phyloP scores from a whole-genome alignment of 1,140 invertebrate genomes.

The Drosophila sturtevanti region DNA sequence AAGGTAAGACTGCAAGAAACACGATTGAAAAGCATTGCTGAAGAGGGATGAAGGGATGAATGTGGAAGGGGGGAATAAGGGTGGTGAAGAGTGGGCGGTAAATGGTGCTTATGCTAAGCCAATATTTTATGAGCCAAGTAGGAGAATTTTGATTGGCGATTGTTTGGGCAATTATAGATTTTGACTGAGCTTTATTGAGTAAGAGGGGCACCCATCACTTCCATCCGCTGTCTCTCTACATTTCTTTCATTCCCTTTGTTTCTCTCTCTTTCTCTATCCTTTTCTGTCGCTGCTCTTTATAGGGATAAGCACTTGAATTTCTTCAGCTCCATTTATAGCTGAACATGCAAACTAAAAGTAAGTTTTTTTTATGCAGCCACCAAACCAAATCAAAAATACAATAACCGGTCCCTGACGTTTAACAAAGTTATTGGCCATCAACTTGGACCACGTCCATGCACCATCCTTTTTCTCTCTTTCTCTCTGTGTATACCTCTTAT shows the following conservation, averaged over 20 bases:
- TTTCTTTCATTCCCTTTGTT: background rate
- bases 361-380: conserved; percentile 55
- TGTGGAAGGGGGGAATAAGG: background rate
- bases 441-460: background rate
- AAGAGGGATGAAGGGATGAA: background rate
- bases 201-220: background rate
- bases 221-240: background rate
- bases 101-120: conserved; percentile 20
- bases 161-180: conserved; percentile 76
- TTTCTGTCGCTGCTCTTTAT: background rate
- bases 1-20: conserved; percentile 41
- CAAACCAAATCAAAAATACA: conserved; percentile 26
- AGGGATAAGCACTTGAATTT: conserved; percentile 60
- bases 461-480: too few relatives aligned
- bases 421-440: conserved; percentile 68
- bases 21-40: background rate
- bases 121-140: conserved; percentile 44
- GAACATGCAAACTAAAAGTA: conserved; percentile 76
- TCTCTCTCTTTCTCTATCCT: background rate
- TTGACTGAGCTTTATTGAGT: conserved; percentile 40
- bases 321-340: conserved; percentile 70
- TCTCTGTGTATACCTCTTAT: background rate
- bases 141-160: conserved; percentile 65
- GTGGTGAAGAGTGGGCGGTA: background rate
- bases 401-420: conserved; percentile 41